Conservation (phyloP, 2,888 invertebrate species). For the Pristionchus fissidentatus region DNA sequence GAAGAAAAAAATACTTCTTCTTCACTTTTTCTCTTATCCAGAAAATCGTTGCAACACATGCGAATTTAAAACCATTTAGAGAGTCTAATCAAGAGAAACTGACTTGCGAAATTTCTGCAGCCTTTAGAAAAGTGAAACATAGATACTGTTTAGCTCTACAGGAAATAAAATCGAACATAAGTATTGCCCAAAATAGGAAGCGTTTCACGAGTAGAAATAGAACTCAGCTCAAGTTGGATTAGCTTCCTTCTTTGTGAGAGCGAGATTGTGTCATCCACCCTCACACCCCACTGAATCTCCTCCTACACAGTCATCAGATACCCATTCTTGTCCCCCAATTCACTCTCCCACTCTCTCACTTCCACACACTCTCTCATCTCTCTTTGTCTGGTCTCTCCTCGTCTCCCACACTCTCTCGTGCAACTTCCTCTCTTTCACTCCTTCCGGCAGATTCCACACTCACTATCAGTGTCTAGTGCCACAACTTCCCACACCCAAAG, state of each 20-base stretch:
- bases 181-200: too few relatives aligned
- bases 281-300: constrained; percentile 11
- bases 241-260: not conserved
- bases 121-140: too few relatives aligned
- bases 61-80: constrained; percentile 2
- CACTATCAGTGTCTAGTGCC: not conserved
- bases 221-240: not conserved
- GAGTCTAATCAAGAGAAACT: too few relatives aligned
- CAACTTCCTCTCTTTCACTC: not conserved
- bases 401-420: not conserved
- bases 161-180: too few relatives aligned
- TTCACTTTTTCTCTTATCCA: too few relatives aligned
- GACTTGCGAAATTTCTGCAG: too few relatives aligned
- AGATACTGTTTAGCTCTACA: too few relatives aligned
- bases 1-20: too few relatives aligned
- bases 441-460: not conserved
- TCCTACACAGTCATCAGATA: constrained; percentile 8
- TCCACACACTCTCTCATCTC: not conserved
- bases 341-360: not conserved
- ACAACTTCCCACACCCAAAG: not conserved
- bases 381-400: not conserved
- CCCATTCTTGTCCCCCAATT: not conserved
- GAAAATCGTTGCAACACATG: not conserved
- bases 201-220: too few relatives aligned
- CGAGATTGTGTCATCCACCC: constrained; percentile 33